Conservation (phyloP, 2,888 invertebrate species). For the Microctonus aethiopoides region DNA sequence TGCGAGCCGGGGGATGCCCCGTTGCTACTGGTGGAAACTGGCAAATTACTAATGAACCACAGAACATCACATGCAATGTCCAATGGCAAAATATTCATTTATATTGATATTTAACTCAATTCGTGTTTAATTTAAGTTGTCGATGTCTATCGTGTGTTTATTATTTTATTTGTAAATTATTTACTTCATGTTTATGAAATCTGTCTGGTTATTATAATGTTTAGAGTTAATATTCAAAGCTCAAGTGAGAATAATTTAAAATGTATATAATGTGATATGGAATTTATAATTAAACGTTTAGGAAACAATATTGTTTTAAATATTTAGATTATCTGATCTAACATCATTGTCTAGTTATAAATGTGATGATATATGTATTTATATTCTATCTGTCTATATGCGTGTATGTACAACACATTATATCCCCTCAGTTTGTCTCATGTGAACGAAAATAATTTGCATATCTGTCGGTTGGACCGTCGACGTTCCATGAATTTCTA, state of each 20-base stretch:
- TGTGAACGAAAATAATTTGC: conserved; percentile 54
- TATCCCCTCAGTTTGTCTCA: not conserved
- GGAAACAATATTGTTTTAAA: no score
- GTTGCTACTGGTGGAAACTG: conserved; percentile 39
- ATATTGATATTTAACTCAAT: conserved; percentile 4
- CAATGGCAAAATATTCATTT: conserved; percentile 15
- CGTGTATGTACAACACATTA: not conserved
- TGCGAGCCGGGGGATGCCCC: conserved; percentile 4
- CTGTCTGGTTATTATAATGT: no score
- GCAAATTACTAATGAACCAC: conserved; percentile 56
- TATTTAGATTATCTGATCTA: no score
- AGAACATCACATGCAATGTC: conserved; percentile 20
- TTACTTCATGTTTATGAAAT: no score
- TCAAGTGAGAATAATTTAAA: no score
- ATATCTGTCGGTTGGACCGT: conserved; percentile 55
- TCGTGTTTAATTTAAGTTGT: not conserved
- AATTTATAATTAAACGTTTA: no score
- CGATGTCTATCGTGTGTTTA: no score
- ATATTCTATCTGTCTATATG: not conserved
- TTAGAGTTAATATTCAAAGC: no score
- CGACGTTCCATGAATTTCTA: conserved; percentile 53
- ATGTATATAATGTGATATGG: no score
- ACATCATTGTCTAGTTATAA: no score
- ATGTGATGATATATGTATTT: not conserved
- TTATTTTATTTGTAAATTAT: no score